These are phyloP conservation scores for Symphodus melops DNA, from an alignment of 2,113 vertebrate species.

Conservation along the genomic window DNA sequence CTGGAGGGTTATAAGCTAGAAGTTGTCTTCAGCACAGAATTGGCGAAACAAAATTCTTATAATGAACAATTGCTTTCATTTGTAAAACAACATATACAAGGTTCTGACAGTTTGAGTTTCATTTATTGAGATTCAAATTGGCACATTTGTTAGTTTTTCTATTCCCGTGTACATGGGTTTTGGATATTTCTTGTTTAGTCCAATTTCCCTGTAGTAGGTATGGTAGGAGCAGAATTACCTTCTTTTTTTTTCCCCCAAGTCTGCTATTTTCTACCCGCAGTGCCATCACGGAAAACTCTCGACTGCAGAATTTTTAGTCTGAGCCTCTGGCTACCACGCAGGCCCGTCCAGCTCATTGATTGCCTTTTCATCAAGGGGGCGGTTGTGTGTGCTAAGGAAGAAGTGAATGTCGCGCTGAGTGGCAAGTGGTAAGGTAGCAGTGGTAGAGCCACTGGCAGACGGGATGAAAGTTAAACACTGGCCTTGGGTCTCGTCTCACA, in stretches of 20 bases:
- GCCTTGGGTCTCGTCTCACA: slow-evolving; percentile 70
- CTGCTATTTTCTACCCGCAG: slow-evolving; percentile 34
- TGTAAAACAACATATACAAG: neutral
- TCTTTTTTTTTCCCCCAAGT: slow-evolving; percentile 12
- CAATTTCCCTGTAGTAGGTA: neutral
- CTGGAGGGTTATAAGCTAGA: too few species aligned
- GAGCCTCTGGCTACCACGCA: slow-evolving; percentile 59
- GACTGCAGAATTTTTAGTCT: slow-evolving; percentile 51
- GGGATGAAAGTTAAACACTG: slow-evolving; percentile 74
- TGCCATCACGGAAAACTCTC: slow-evolving; percentile 53
- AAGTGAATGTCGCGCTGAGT: slow-evolving; percentile 76
- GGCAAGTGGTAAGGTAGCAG: slow-evolving; percentile 67
- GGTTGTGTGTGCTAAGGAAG: slow-evolving; percentile 56
- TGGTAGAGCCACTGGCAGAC: slow-evolving; percentile 73
- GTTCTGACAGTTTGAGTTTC: too few species aligned
- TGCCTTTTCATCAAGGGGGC: slow-evolving; percentile 66
- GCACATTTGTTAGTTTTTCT: neutral
- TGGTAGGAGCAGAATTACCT: neutral
- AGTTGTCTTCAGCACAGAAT: too few species aligned
- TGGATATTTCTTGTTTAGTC: neutral
- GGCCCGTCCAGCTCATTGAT: slow-evolving; percentile 72
- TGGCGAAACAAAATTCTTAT: too few species aligned
- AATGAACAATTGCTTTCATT: too few species aligned
- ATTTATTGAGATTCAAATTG: too few species aligned
- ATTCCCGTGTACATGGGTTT: neutral